Conservation (phyloP, 2,797 vertebrate genomes). For the Gila robusta region DNA sequence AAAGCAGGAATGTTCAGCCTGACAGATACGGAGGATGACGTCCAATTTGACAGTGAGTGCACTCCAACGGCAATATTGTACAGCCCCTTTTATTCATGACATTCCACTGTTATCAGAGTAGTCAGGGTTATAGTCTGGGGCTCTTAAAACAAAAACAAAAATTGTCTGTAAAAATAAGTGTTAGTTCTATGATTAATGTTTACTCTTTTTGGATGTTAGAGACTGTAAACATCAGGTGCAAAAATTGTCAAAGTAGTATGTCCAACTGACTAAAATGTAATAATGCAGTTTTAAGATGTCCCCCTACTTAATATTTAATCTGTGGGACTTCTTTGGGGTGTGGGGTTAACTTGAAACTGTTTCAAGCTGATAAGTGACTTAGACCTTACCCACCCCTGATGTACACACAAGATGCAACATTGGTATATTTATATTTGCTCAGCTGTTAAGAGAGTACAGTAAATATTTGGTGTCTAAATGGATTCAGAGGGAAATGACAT, state of each 20-base stretch:
- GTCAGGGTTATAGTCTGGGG: not conserved
- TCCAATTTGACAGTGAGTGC: constrained; percentile 82
- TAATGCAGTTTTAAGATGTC: not conserved
- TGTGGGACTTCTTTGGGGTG: constrained; percentile 51
- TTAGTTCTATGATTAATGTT: not conserved
- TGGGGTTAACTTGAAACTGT: constrained; percentile 67
- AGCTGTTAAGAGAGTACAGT: constrained; percentile 37
- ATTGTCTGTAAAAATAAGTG: not conserved
- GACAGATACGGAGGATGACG: constrained; percentile 73
- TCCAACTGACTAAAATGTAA: not conserved
- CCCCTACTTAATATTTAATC: constrained; percentile 30
- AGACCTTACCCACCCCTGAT: constrained; percentile 68
- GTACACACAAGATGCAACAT: constrained; percentile 68
- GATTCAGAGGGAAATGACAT: constrained; percentile 74
- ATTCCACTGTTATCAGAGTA: not conserved
- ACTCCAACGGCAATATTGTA: not conserved
- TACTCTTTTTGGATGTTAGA: not conserved
- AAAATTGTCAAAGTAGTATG: not conserved
- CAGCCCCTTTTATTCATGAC: not conserved
- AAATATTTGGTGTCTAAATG: constrained; percentile 67
- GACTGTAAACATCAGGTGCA: not conserved
- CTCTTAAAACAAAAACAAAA: not conserved
- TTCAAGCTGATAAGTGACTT: constrained; percentile 76
- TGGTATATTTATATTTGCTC: constrained; percentile 4
- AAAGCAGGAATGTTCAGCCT: constrained; percentile 61